Evolutionary conservation across 2,113 vertebrate species (phyloP).

Genomic region (Tauraco erythrolophus): DNA sequence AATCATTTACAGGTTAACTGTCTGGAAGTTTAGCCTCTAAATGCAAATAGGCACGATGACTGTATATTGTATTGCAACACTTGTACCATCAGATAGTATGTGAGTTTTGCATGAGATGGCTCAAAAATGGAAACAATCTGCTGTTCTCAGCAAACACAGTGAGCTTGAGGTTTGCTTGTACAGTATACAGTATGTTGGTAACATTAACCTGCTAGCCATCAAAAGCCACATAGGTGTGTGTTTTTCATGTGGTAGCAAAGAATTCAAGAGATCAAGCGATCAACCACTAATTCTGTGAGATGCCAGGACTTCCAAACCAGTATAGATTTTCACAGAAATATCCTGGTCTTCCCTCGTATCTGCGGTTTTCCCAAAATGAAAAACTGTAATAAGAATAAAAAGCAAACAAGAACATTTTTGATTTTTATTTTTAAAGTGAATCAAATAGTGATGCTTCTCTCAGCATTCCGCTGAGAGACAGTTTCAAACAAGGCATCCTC

Average conservation of each 20-base stretch:
- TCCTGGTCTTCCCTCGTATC: background rate
- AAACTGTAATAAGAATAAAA: background rate
- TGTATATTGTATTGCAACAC: slow-evolving; percentile 72
- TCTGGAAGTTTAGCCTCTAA: background rate
- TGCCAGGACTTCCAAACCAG: background rate
- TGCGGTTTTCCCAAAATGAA: background rate
- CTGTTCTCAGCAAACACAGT: slow-evolving; percentile 55
- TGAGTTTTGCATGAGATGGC: slow-evolving; percentile 68
- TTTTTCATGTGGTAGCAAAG: slow-evolving; percentile 68
- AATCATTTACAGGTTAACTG: background rate
- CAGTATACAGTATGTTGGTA: background rate
- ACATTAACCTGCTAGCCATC: slow-evolving; percentile 45
- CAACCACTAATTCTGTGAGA: background rate
- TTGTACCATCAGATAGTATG: slow-evolving; percentile 61
- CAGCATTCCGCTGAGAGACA: background rate
- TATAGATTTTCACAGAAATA: background rate
- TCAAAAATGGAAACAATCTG: slow-evolving; percentile 61
- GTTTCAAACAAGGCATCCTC: background rate
- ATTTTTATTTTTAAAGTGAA: slow-evolving; percentile 4
- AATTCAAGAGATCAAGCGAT: slow-evolving; percentile 21
- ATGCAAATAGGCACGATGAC: background rate
- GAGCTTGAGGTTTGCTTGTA: slow-evolving; percentile 53
- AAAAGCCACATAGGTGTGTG: slow-evolving; percentile 48
- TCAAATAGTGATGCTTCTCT: background rate
- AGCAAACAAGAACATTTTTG: background rate